Percentiles rank a stretch among this genome's conserved stretches.
Conservation (phyloP, 2,888 invertebrate genomes). For the Diloba caeruleocephala region DNA sequence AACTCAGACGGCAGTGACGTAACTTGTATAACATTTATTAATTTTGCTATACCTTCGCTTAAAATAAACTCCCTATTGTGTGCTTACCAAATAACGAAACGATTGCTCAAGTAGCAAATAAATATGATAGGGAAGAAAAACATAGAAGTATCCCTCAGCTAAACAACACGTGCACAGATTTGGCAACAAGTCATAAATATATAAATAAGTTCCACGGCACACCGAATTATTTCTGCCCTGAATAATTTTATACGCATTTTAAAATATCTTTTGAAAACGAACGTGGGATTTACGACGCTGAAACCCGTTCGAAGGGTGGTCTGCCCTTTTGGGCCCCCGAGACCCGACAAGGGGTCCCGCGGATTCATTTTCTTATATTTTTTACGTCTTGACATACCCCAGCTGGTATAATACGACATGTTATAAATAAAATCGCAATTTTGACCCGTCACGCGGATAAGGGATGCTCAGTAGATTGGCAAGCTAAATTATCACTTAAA, state of each 20-base stretch:
- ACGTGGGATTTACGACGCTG: slow-evolving; percentile 86
- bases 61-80: neutral
- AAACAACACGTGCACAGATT: slow-evolving; percentile 77
- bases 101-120: neutral
- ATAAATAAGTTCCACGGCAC: slow-evolving; percentile 77
- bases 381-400: slow-evolving; percentile 87
- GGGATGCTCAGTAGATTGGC: slow-evolving; percentile 78
- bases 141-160: slow-evolving; percentile 13
- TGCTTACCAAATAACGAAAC: slow-evolving; percentile 5
- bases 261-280: slow-evolving; percentile 85
- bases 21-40: slow-evolving; percentile 15
- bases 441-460: slow-evolving; percentile 86
- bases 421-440: slow-evolving; percentile 89
- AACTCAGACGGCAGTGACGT: slow-evolving; percentile 10
- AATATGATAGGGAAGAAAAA: neutral
- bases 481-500: slow-evolving; percentile 18
- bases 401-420: slow-evolving; percentile 85
- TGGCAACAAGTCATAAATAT: slow-evolving; percentile 69
- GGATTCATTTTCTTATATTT: slow-evolving; percentile 84
- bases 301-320: slow-evolving; percentile 87
- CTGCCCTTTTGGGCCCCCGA: slow-evolving; percentile 68
- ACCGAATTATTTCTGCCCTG: slow-evolving; percentile 86
- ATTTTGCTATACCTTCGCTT: neutral
- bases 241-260: slow-evolving; percentile 89
- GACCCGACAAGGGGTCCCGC: slow-evolving; percentile 72